A percentile compares a stretch with the other conserved stretches of the same genome.
Evolutionary conservation across 2,797 vertebrate genomes (phyloP).

Genomic region (Yasuhikotakia modesta): DNA sequence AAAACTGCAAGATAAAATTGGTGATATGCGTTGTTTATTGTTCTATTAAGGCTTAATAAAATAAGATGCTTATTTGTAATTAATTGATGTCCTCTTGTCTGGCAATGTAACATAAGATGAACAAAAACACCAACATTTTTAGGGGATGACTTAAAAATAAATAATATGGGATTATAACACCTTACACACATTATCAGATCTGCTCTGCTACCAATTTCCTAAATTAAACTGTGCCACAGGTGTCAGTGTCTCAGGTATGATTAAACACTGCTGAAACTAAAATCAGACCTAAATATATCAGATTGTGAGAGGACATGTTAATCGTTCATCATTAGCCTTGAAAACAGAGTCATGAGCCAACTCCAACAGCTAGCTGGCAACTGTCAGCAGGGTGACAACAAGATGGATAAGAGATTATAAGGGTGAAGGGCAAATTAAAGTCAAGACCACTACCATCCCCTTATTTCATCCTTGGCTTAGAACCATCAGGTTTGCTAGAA

Average conservation of each 20-base stretch:
- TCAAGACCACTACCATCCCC: slow-evolving; percentile 48
- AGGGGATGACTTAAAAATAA: no score
- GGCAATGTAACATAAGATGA: no score
- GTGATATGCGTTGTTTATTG: no score
- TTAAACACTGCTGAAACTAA: background rate
- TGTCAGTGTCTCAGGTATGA: background rate
- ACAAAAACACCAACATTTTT: no score
- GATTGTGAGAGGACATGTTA: background rate
- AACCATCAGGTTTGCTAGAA: background rate
- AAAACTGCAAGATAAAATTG: no score
- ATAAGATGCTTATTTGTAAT: no score
- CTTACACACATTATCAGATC: no score
- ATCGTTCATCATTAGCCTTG: background rate
- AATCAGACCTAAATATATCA: background rate
- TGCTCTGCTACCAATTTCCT: background rate
- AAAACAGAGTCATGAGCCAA: background rate
- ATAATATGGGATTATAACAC: no score
- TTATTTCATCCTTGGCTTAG: background rate
- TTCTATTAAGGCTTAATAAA: no score
- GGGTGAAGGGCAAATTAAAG: slow-evolving; percentile 72
- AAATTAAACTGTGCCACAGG: background rate
- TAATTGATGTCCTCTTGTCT: no score
- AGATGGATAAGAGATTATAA: slow-evolving; percentile 58
- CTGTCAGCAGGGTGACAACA: background rate
- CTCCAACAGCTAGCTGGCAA: background rate